Base-by-base conservation (phyloP, 2,797 vertebrate genomes). In the Cheirogaleus major region DNA sequence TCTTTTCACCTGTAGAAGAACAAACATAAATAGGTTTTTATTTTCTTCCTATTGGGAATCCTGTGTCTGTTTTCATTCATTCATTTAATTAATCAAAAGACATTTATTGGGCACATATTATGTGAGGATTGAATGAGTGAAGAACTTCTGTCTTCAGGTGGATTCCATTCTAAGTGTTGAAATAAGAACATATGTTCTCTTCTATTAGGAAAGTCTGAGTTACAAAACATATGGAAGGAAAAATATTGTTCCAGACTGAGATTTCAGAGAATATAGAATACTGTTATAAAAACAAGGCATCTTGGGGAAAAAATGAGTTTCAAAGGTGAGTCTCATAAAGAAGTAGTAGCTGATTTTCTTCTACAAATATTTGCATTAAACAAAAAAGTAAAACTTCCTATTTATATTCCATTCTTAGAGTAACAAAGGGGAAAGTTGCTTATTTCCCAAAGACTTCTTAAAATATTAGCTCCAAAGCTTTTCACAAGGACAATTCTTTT, bases 391-490 rank as follows among this genome's bases (percentile, higher is more conserved):
- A 11, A 15, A 73, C 41, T 48, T 80, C 27, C 5, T 43, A 81
- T 96, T 89, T 83, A 76, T 79, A 41, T 50, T 63, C 38, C 30
- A 72, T 63, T 94, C 48, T 89, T 80, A 83, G 32, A 17, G 38
- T 23, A 90, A 95, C 27, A 61, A 78, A 73, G 23, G 57, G 38
- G 20, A 73, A 92, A 87, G 59, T 23, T 92, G 18, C 20, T 35
- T 92, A 1, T 88, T 55, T 15, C 38, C 18, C 83, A 72, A 92
- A 69, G 55, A 84, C 41, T 48, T 83, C n/a, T 85, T 90, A 63
- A 92, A 87, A 94, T 86, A 86, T 55, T 86, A 79, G 18, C 41
- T 82, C 61, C 41, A 89, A 95, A 55, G 5, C 75, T 83, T 75
- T 65, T 63, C 32, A 15, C 20, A 85, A 83, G n/a, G 7, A 86